Evolutionary conservation across 23 tunicate species (phyloP).

Genomic region (Halocynthia aurantium): DNA sequence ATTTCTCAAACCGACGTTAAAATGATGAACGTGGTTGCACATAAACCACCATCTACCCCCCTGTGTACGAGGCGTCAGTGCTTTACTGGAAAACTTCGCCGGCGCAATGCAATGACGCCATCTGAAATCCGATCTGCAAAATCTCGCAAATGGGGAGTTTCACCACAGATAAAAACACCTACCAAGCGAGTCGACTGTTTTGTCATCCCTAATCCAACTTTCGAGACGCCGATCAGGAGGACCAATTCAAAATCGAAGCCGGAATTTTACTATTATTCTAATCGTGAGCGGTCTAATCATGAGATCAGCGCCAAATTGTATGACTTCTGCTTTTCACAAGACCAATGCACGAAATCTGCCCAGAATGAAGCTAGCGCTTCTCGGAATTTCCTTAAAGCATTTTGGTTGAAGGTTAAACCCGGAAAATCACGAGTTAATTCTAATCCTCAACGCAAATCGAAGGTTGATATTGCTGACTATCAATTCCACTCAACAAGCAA

Average conservation of each 20-base stretch:
- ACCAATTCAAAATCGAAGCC: not conserved
- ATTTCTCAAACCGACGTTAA: constrained; percentile 1
- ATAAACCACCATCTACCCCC: constrained; percentile 6
- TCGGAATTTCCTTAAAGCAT: too few species aligned
- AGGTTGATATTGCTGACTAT: too few species aligned
- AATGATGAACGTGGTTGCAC: not conserved
- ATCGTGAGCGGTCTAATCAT: too few species aligned
- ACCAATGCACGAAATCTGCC: too few species aligned
- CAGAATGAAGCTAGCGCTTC: too few species aligned
- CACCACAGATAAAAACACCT: not conserved
- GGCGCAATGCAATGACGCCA: constrained; percentile 1
- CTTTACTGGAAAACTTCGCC: not conserved
- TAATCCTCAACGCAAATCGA: too few species aligned
- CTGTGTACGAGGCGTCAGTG: constrained; percentile 1
- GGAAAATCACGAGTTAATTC: too few species aligned
- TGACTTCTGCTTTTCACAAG: too few species aligned
- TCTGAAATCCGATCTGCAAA: not conserved
- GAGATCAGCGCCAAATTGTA: too few species aligned
- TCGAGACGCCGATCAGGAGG: not conserved
- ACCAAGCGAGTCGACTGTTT: not conserved
- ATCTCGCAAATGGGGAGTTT: not conserved
- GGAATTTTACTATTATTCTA: too few species aligned
- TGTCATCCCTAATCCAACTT: constrained; percentile 1
- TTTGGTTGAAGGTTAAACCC: too few species aligned
- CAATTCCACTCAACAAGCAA: too few species aligned